A percentile compares a stretch with the other conserved stretches of the same genome.
Conservation (phyloP, 2,797 vertebrate species). For the Orientallactaga sibirica region DNA sequence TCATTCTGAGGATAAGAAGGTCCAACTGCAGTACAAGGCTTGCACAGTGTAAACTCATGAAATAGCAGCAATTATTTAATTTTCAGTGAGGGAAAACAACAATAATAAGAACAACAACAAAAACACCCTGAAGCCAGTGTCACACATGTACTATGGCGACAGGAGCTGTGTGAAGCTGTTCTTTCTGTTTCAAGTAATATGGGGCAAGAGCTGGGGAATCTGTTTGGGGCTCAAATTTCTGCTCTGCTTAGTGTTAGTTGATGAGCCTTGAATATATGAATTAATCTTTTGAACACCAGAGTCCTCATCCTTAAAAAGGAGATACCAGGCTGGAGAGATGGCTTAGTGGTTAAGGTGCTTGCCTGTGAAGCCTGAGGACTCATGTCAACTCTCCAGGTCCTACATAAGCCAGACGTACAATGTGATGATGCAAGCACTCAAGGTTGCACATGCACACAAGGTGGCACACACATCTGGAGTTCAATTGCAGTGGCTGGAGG, state of each 20-base stretch:
- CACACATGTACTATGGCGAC: neutral
- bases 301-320: slow-evolving; percentile 11
- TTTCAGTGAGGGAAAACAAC: slow-evolving; percentile 10
- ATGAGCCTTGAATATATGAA: neutral
- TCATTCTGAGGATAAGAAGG: neutral
- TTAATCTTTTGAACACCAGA: slow-evolving; percentile 50
- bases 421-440: too few species aligned
- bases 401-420: too few species aligned
- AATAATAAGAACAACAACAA: neutral
- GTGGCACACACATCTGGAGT: too few species aligned
- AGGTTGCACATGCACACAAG: too few species aligned
- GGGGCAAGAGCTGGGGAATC: slow-evolving; percentile 39
- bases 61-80: neutral
- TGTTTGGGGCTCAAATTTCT: slow-evolving; percentile 9
- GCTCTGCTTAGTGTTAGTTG: neutral
- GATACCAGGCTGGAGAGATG: too few species aligned
- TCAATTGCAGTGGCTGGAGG: too few species aligned
- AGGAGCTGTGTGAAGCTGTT: neutral
- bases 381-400: too few species aligned
- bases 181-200: neutral
- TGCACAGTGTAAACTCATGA: slow-evolving; percentile 40
- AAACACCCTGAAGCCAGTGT: neutral
- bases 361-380: too few species aligned
- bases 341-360: too few species aligned
- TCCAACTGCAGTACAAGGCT: neutral